These are phyloP conservation scores for Anthophora plumipes DNA, from an alignment of 2,888 invertebrate genomes.

Conservation along the genomic window DNA sequence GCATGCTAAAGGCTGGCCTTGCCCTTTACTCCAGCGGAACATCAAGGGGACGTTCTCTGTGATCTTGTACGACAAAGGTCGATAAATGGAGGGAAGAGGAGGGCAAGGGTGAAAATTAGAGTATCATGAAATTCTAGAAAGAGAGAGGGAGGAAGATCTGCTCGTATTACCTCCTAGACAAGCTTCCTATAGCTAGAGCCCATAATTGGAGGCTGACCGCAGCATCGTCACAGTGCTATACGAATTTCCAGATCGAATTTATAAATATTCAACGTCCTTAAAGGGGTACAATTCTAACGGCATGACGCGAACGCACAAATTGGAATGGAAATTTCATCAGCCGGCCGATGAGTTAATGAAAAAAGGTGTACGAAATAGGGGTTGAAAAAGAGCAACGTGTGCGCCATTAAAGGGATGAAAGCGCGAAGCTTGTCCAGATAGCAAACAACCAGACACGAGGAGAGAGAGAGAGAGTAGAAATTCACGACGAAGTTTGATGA, in stretches of 20 bases:
- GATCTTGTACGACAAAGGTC: constrained; percentile 63
- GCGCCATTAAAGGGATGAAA: neutral
- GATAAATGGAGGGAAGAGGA: constrained; percentile 44
- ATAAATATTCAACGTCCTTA: constrained; percentile 17
- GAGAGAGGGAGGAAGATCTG: constrained; percentile 5
- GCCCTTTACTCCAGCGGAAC: constrained; percentile 56
- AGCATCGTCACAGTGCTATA: constrained; percentile 5
- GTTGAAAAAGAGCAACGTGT: neutral
- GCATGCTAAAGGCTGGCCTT: constrained; percentile 46
- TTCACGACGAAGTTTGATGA: constrained; percentile 45
- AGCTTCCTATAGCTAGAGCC: constrained; percentile 2
- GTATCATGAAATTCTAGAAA: constrained; percentile 47
- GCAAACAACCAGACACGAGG: constrained; percentile 17
- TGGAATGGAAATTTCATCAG: constrained; percentile 1
- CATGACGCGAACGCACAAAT: neutral
- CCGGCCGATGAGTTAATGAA: neutral
- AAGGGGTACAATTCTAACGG: neutral
- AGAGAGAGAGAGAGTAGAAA: constrained; percentile 13
- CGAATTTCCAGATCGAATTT: neutral
- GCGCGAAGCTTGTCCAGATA: constrained; percentile 13
- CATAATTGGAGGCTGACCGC: constrained; percentile 48
- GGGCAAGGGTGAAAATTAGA: constrained; percentile 31
- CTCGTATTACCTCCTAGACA: constrained; percentile 33
- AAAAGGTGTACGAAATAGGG: neutral
- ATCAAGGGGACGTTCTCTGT: constrained; percentile 67